Percentiles rank a stretch among this genome's conserved stretches.
phyloP scores from a whole-genome alignment of 2,797 vertebrate species.

The Acrossocheilus fasciatus region DNA sequence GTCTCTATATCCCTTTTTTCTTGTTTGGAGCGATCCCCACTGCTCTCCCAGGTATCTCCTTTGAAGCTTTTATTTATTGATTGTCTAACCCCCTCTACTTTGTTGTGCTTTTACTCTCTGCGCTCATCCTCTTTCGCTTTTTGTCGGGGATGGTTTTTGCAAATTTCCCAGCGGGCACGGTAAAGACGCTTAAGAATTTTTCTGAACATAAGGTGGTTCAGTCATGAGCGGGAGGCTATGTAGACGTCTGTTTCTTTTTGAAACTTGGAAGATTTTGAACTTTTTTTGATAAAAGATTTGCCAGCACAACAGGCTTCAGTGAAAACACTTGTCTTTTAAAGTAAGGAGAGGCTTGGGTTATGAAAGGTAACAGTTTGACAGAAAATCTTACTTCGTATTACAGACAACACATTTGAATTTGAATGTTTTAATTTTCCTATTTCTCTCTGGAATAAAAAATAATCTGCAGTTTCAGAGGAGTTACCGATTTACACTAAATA shows the following conservation, averaged over 20 bases:
- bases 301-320: constrained; percentile 9
- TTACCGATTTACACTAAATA: background rate
- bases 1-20: constrained; percentile 24
- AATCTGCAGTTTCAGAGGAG: background rate
- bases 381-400: background rate
- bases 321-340: constrained; percentile 27
- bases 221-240: constrained; percentile 2
- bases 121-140: constrained; percentile 51
- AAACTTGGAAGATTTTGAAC: constrained; percentile 30
- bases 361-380: background rate
- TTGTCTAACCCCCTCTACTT: constrained; percentile 55
- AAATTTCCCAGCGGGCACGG: constrained; percentile 34
- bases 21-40: constrained; percentile 56
- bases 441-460: background rate
- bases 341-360: background rate
- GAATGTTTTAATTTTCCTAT: background rate
- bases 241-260: constrained; percentile 28
- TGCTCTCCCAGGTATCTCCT: constrained; percentile 58
- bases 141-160: constrained; percentile 55
- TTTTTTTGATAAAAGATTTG: constrained; percentile 43
- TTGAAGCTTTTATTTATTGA: constrained; percentile 69
- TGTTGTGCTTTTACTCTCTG: constrained; percentile 50
- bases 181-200: constrained; percentile 27
- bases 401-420: background rate
- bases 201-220: constrained; percentile 18